Evolutionary conservation across 2,113 vertebrate species (phyloP), one percentile per base, ranked within the genome.

Genomic region (Tachysurus fulvidraco): DNA sequence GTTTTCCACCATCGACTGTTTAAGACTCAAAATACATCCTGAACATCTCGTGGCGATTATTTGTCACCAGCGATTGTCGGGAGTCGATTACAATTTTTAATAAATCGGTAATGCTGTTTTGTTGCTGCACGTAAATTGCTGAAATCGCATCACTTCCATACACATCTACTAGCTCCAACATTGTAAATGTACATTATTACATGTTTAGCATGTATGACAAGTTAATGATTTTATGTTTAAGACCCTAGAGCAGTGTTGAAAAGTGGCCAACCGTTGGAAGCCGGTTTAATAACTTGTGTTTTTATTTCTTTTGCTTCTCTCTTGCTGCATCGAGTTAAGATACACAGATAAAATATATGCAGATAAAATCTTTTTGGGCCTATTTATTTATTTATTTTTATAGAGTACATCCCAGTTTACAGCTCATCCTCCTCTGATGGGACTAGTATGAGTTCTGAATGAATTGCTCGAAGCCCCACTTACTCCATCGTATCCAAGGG

Each of bases 381-480:
- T 21, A 36, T 36, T 36, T 36, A 36, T 36, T 36, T 36, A 36
- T 36, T 36, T 36, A 36, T 36, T 36, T 36, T 36, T 36, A 36
- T 36, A 36, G 36, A 36, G 36, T 36, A 3, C 81, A 62, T 80
- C 64, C 21, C 41, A 17, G 52, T 77, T 76, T 62, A 46, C 74
- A 86, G 21, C 19, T 86, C n/a, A 36, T 76, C 55, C 17, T 44
- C 57, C 46, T 21, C 41, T 76, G 83, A 25, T 69, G 80, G 67
- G 64, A 44, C 80, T 60, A 69, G 44, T 28, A 59, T 30, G 69
- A 57, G 59, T 83, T 46, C 50, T 81, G 28, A 64, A 4, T 14
- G 23, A 9, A 81, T 23, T 60, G 55, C 23, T 91, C 89, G 92
- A 93, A 90, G 95, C 92, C 88, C 2, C 50, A 83, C 71, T 90